Percentiles rank a stretch among this genome's conserved stretches.
These are phyloP conservation scores for Riparia riparia DNA, from an alignment of 2,113 vertebrate genomes.

Conservation along the genomic window DNA sequence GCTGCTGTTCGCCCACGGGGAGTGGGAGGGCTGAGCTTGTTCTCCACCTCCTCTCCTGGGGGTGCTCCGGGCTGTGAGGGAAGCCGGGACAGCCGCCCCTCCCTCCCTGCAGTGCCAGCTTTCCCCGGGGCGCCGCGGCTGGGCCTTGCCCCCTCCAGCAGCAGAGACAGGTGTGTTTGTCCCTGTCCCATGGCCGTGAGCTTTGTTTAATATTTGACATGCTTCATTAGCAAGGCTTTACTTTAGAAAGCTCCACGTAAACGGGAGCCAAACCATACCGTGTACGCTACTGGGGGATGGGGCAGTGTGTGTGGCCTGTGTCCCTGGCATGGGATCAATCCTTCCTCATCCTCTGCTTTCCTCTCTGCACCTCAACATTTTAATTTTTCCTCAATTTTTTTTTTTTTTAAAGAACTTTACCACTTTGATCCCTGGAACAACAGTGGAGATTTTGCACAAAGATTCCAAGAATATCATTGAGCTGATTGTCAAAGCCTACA, in stretches of 20 bases:
- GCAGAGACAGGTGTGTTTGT: background rate
- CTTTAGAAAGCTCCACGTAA: background rate
- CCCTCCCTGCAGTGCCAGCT: background rate
- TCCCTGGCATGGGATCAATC: rapidly evolving
- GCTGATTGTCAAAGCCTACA: conserved; percentile 93
- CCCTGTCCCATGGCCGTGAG: background rate
- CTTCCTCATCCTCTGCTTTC: background rate
- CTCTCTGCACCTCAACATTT: background rate
- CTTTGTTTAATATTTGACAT: background rate
- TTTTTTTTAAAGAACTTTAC: conserved; percentile 87
- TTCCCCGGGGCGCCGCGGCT: rapidly evolving
- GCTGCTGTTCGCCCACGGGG: background rate
- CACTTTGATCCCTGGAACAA: conserved; percentile 92
- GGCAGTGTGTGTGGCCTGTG: background rate
- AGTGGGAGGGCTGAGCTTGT: background rate
- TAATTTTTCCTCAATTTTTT: background rate
- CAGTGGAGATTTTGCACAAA: conserved; percentile 93
- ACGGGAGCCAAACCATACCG: rapidly evolving
- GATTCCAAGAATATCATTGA: conserved; percentile 98
- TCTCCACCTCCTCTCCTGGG: conserved; percentile 25
- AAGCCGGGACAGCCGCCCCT: rapidly evolving
- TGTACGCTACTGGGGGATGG: too few species aligned
- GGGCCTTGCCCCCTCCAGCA: background rate
- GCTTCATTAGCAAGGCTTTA: background rate
- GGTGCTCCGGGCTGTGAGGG: background rate